Evolutionary conservation across 2,113 vertebrate genomes (phyloP), one percentile per base, ranked within the genome.

Genomic region (Daphoenositta chrysoptera): DNA sequence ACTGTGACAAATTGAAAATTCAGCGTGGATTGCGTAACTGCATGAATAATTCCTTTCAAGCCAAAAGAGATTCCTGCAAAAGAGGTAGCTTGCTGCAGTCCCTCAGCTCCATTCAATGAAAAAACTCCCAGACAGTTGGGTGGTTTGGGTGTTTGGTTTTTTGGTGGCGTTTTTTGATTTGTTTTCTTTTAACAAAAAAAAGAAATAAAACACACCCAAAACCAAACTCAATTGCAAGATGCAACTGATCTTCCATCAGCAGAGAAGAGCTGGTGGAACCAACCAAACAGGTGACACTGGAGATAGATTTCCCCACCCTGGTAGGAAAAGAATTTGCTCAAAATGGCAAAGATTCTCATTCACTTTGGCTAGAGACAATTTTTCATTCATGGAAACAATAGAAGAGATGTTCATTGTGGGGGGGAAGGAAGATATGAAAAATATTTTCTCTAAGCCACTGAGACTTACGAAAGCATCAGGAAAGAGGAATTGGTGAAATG

Each of bases 1-100:
- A 94, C 92, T 87, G 78, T 93, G 92, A 94, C 96, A 96, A 97
- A 97, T 84, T 95, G 91, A 97, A 97, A 96, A 96, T 94, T 94
- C 95, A 97, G 37, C 13, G n/a, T 90, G 65, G 79, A 93, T 96
- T 96, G 57, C 4, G 0, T 90, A 97, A 97, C 83, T 39, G 61
- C 79, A 89, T 84, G 75, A 97, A 91, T 96, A 93, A 94, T 90
- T 95, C 72, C 83, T 95, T 95, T 97, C 79, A 95, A 82, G 80
- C 51, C 82, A 65, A 82, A 94, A 79, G 71, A 63, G 71, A 94
- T 93, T 95, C 76, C 88, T 78, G 90, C 68, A 87, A 51, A 78
- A 94, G 82, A 91, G 69, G 72, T 72, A 48, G 65, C n/a, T 89
- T 84, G 42, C 72, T 91, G 54, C 57, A 91, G 47, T 84, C 45